phyloP scores from a whole-genome alignment of 2,797 vertebrate species.

The Xenopus petersii region DNA sequence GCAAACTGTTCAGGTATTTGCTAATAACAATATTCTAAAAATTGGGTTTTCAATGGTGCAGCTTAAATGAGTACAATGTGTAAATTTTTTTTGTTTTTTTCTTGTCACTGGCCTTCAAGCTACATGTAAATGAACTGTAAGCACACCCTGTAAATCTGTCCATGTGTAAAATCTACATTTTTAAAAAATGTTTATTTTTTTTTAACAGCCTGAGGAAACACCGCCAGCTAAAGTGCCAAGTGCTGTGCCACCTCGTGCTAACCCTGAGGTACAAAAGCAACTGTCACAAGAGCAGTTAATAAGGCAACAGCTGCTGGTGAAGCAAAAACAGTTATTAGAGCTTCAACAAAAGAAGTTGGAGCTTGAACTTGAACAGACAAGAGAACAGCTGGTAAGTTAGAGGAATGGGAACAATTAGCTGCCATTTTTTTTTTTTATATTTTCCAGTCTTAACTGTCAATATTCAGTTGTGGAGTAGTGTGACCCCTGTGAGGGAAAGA shows the following conservation, averaged over 20 bases:
- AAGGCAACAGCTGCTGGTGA: conserved; percentile 92
- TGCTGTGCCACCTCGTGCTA: conserved; percentile 73
- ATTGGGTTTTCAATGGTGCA: too few species aligned
- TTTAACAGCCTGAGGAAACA: conserved; percentile 74
- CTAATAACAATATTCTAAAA: too few species aligned
- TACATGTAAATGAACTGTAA: too few species aligned
- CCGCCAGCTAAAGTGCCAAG: conserved; percentile 65
- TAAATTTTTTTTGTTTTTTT: too few species aligned
- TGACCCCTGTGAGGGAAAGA: too few species aligned
- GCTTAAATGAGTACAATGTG: too few species aligned
- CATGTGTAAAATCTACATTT: too few species aligned
- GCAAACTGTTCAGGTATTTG: too few species aligned
- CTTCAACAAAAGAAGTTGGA: conserved; percentile 98
- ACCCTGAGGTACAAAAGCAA: conserved; percentile 75
- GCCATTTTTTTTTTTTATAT: not conserved
- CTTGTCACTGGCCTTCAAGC: too few species aligned
- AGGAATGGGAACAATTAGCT: conserved; percentile 3
- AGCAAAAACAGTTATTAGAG: conserved; percentile 97
- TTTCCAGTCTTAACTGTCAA: too few species aligned
- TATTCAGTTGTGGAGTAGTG: too few species aligned
- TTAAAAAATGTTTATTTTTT: conserved; percentile 50
- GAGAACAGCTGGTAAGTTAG: conserved; percentile 91
- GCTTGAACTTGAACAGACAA: conserved; percentile 96
- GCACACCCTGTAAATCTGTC: too few species aligned
- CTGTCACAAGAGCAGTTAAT: conserved; percentile 88